These are phyloP conservation scores for Aegotheles bennettii DNA, from an alignment of 2,113 vertebrate species.

Conservation along the genomic window DNA sequence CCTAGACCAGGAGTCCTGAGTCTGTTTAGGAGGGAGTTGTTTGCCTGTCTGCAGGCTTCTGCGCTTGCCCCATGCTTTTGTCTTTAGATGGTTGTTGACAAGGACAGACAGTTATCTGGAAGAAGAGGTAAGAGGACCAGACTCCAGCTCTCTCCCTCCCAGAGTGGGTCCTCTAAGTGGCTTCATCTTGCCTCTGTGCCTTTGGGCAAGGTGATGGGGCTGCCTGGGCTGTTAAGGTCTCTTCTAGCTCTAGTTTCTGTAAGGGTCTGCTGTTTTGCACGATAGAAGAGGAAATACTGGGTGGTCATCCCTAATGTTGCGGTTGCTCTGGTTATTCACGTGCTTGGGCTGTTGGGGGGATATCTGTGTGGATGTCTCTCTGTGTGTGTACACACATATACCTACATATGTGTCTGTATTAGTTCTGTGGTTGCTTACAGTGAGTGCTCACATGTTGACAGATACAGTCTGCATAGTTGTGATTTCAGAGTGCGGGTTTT, in stretches of 20 bases:
- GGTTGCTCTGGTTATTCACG: background rate
- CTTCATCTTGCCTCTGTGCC: background rate
- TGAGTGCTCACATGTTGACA: background rate
- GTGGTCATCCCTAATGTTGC: no score
- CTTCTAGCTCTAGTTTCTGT: background rate
- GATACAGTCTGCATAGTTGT: background rate
- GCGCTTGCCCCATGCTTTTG: rapidly evolving
- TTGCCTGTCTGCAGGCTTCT: background rate
- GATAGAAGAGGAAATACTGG: rapidly evolving
- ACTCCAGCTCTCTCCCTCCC: background rate
- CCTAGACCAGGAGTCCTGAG: background rate
- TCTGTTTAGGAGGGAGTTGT: background rate
- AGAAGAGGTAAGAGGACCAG: background rate
- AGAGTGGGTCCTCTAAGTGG: rapidly evolving
- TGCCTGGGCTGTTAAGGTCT: background rate
- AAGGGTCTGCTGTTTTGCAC: background rate
- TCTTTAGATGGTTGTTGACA: background rate
- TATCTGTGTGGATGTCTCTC: no score
- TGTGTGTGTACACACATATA: rapidly evolving
- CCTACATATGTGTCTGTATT: rapidly evolving
- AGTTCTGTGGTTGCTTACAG: background rate
- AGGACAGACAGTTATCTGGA: background rate
- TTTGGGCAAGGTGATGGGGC: background rate
- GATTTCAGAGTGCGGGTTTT: background rate
- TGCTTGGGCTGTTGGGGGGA: no score